Percentiles rank a stretch among this genome's conserved stretches.
Conservation (phyloP, 2,113 vertebrate species). For the Trinectes maculatus region DNA sequence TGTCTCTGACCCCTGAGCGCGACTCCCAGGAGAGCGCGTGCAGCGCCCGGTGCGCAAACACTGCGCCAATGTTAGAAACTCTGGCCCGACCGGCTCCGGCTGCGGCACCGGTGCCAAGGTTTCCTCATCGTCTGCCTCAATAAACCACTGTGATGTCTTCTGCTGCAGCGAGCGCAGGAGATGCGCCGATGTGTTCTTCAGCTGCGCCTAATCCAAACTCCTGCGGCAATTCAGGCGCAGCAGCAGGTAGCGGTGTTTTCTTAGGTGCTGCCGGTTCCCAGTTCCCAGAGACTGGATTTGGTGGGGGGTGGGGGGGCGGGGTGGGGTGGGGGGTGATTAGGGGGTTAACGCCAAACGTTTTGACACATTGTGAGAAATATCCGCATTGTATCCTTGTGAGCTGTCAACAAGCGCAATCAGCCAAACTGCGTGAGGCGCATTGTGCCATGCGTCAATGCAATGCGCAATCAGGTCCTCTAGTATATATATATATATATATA, state of each 20-base stretch:
- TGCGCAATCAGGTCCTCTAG: too few relatives aligned
- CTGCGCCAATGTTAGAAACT: too few relatives aligned
- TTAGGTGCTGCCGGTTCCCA: slow-evolving; percentile 85
- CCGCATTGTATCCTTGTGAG: slow-evolving; percentile 77
- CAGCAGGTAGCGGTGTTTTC: slow-evolving; percentile 88
- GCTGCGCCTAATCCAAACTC: slow-evolving; percentile 86
- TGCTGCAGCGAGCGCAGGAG: slow-evolving; percentile 77
- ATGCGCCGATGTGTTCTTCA: slow-evolving; percentile 98
- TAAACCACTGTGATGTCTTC: slow-evolving; percentile 87
- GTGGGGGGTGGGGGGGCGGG: neutral
- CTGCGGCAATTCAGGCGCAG: slow-evolving; percentile 76
- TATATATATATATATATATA: too few relatives aligned
- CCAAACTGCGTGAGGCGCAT: too few relatives aligned
- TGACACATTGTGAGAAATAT: slow-evolving; percentile 85
- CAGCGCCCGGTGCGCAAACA: slow-evolving; percentile 23
- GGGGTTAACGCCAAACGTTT: slow-evolving; percentile 84
- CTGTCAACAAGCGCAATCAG: slow-evolving; percentile 73
- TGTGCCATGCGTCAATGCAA: too few relatives aligned
- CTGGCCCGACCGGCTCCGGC: too few relatives aligned
- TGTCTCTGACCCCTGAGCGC: slow-evolving; percentile 79
- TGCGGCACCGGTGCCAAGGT: slow-evolving; percentile 55
- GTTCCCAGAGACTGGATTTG: slow-evolving; percentile 77
- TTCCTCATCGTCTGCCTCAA: slow-evolving; percentile 79
- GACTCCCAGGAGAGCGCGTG: slow-evolving; percentile 72
- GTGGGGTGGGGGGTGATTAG: slow-evolving; percentile 16